These are phyloP conservation scores for Dicyrtomina minuta DNA, from an alignment of 2,888 invertebrate genomes.

Conservation along the genomic window DNA sequence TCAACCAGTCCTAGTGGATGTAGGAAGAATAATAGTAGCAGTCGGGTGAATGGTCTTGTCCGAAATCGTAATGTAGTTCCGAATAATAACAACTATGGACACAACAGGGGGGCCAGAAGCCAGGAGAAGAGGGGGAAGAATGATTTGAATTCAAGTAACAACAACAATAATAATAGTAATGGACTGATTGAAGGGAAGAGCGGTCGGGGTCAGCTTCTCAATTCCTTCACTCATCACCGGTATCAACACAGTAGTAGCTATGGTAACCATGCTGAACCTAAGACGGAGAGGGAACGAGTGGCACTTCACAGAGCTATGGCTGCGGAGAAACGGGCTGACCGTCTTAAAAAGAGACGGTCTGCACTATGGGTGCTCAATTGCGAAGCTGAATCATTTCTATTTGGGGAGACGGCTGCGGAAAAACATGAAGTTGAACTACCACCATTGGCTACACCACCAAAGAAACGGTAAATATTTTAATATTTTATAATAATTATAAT, in stretches of 20 bases:
- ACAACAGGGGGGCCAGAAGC: background rate
- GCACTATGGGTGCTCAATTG: constrained; percentile 75
- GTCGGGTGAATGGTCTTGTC: constrained; percentile 1
- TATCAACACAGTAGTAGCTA: background rate
- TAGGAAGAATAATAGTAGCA: background rate
- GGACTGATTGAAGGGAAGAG: background rate
- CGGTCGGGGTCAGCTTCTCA: background rate
- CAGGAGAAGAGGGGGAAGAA: background rate
- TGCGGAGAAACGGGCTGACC: constrained; percentile 29
- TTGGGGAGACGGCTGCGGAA: constrained; percentile 62
- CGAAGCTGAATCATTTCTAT: constrained; percentile 85
- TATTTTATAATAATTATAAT: background rate
- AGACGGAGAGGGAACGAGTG: constrained; percentile 1
- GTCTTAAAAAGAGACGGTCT: constrained; percentile 32
- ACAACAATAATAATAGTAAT: background rate
- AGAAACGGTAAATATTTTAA: constrained; percentile 46
- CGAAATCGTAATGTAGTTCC: background rate
- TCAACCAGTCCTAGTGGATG: background rate
- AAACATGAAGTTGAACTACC: constrained; percentile 52
- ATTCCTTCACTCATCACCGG: background rate
- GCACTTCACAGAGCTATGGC: constrained; percentile 22
- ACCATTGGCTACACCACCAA: constrained; percentile 46
- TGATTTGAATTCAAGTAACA: background rate
- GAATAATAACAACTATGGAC: background rate
- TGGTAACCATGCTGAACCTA: background rate